Evolutionary conservation across 2,797 vertebrate species (phyloP), one percentile per base, ranked within the genome.

Genomic region (Pantherophis alleghaniensis): DNA sequence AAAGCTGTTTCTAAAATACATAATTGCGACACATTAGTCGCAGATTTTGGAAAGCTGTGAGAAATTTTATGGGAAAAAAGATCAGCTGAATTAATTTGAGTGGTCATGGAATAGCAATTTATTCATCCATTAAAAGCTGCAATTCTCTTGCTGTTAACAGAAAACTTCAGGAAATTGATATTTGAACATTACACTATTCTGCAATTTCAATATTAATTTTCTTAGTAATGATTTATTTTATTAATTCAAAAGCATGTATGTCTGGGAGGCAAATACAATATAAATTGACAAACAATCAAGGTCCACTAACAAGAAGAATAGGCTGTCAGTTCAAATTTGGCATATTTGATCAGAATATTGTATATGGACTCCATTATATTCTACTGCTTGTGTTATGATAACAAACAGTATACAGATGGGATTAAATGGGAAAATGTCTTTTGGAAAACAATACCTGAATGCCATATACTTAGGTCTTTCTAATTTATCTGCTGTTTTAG

Each of bases 141-240:
- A 47, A 24, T 47, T 91, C 69, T 91, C 24, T 47, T 51, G 57
- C 59, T 59, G 10, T 59, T 59, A 10, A 16, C 47, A 60, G 3
- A 42, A 86, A 51, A 60, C 6, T 59, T 37, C 79, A 86, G 56
- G 10, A 51, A 87, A 87, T 2, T 86, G 56, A 86, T 61, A 16
- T 61, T 60, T 60, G 18, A 57, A 61, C 7, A 57, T n/a, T 61
- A 20, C 53, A 79, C 37, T 5, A 10, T 66, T 28, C 14, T 18
- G 88, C 90, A 87, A 18, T 12, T 7, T 11, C 18, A 1, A 26
- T 24, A 28, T 66, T 37, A 4, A 60, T 90, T 90, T 53, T 32
- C 7, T 32, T 90, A 59, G 56, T 2, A 42, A 20, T 91, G 16
- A 61, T 95, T 94, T 53, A 47, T 91, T 91, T 89, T 91, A 91